Conservation (phyloP, 2,888 invertebrate genomes). For the Ichneumon xanthorius region DNA sequence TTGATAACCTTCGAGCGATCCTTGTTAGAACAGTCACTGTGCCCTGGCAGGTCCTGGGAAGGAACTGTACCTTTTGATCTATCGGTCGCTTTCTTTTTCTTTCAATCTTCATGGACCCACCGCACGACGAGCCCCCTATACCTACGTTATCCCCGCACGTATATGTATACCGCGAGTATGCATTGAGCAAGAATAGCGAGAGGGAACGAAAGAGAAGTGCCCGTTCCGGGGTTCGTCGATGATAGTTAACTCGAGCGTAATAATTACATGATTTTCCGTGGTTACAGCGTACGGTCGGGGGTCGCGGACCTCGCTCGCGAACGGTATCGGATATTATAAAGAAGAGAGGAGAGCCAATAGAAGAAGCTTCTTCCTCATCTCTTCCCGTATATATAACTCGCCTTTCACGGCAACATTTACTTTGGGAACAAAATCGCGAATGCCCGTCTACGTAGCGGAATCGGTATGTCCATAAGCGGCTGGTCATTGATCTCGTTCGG, state of each 20-base stretch:
- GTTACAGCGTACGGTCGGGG: conserved; percentile 72
- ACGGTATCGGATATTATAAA: conserved; percentile 79
- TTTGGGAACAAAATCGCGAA: conserved; percentile 52
- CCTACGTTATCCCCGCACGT: conserved; percentile 2
- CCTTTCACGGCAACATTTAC: conserved; percentile 40
- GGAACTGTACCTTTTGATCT: not conserved
- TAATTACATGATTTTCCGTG: conserved; percentile 82
- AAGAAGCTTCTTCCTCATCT: conserved; percentile 56
- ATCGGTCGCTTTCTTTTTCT: conserved; percentile 9
- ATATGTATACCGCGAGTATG: conserved; percentile 31
- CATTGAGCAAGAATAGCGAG: conserved; percentile 57
- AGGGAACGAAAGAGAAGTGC: conserved; percentile 66
- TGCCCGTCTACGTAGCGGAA: conserved; percentile 44
- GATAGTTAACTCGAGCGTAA: conserved; percentile 81
- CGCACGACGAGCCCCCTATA: conserved; percentile 25
- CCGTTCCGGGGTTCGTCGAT: conserved; percentile 71
- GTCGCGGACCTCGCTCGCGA: conserved; percentile 73
- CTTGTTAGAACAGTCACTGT: not conserved
- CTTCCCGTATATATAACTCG: conserved; percentile 31
- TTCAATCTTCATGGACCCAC: conserved; percentile 50
- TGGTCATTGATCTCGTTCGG: conserved; percentile 46
- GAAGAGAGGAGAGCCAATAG: conserved; percentile 49
- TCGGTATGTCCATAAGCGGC: conserved; percentile 23
- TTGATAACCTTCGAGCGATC: not conserved
- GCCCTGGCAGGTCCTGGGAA: not conserved